phyloP scores from a whole-genome alignment of 2,113 vertebrate species.

The Corythaeola cristata region DNA sequence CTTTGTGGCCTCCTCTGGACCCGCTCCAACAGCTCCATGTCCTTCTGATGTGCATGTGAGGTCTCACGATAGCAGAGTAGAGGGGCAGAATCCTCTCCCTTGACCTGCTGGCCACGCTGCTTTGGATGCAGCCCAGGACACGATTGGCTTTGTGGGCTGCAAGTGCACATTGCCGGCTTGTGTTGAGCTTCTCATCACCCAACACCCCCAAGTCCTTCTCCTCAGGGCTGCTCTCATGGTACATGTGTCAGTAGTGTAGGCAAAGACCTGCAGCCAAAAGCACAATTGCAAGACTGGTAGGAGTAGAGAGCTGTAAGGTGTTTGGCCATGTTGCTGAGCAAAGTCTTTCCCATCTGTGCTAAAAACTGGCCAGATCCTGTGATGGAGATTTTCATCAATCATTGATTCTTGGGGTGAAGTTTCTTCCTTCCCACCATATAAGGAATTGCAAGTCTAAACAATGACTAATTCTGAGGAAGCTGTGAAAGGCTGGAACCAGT shows the following conservation, averaged over 20 bases:
- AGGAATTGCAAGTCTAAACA: background rate
- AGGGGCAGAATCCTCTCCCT: no score
- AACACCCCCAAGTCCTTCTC: no score
- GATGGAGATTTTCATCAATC: background rate
- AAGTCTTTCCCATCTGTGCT: background rate
- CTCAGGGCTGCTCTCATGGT: no score
- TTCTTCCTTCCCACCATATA: background rate
- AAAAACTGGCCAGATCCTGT: background rate
- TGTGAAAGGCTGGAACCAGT: background rate
- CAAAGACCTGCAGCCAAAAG: background rate
- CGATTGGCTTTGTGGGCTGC: no score
- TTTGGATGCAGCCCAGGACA: no score
- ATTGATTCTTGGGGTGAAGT: background rate
- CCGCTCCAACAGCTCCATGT: no score
- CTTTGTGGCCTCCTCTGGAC: no score
- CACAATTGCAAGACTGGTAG: background rate
- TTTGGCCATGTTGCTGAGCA: background rate
- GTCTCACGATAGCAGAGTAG: no score
- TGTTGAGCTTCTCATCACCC: no score
- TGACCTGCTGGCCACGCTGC: no score
- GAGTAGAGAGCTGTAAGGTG: background rate
- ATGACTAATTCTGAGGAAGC: background rate
- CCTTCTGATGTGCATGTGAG: no score
- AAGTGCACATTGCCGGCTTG: no score
- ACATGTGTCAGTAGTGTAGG: background rate